Percentiles rank a stretch among this genome's conserved stretches.
Conservation (phyloP, 2,888 invertebrate species). For the Clusia tigrina region DNA sequence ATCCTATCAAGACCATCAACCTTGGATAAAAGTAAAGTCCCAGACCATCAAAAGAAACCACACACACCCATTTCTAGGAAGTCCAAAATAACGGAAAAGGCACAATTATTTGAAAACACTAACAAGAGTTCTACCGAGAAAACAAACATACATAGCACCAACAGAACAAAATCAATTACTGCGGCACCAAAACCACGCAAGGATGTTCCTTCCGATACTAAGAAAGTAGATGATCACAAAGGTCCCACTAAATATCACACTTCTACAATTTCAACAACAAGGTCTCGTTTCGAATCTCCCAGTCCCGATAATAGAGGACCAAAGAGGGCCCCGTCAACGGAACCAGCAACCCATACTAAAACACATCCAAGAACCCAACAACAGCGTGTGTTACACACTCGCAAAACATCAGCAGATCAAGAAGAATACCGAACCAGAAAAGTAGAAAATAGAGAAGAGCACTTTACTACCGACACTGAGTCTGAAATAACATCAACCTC, state of each 20-base stretch:
- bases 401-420: conserved; percentile 37
- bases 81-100: neutral
- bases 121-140: neutral
- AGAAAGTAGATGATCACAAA: conserved; percentile 40
- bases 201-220: conserved; percentile 28
- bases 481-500: conserved; percentile 24
- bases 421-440: conserved; percentile 16
- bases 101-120: neutral
- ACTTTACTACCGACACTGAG: conserved; percentile 24
- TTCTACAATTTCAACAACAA: conserved; percentile 22
- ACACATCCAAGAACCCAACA: conserved; percentile 18
- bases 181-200: conserved; percentile 1
- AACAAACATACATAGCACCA: neutral
- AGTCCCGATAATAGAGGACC: conserved; percentile 30
- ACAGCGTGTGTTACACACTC: too few relatives aligned
- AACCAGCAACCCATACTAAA: conserved; percentile 26
- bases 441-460: conserved; percentile 20
- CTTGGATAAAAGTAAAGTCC: conserved; percentile 29
- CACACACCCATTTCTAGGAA: conserved; percentile 23
- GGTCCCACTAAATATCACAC: conserved; percentile 34
- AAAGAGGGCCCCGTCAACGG: conserved; percentile 23
- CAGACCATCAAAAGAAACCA: conserved; percentile 8
- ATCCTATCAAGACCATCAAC: conserved; percentile 67
- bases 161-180: neutral
- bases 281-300: conserved; percentile 30